These are phyloP conservation scores for Nomia melanderi DNA, from an alignment of 1,140 invertebrate genomes.

Conservation along the genomic window DNA sequence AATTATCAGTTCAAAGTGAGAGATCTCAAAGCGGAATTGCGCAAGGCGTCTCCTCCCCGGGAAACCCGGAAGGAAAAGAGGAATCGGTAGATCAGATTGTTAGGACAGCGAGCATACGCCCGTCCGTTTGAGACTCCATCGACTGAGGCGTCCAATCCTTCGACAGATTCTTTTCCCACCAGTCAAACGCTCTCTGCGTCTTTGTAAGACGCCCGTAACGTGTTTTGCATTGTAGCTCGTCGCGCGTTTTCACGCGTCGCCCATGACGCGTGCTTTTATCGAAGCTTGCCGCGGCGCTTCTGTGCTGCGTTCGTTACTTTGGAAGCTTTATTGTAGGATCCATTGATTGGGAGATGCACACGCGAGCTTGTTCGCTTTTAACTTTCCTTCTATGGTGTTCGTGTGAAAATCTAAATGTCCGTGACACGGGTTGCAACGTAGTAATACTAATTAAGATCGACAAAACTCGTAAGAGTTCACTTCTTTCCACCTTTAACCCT, in stretches of 20 bases:
- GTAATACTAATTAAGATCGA: too few species aligned
- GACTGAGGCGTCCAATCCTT: neutral
- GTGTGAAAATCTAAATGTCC: too few species aligned
- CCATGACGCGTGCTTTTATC: neutral
- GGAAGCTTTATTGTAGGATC: neutral
- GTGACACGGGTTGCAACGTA: too few species aligned
- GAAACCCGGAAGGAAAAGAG: neutral
- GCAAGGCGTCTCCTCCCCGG: neutral
- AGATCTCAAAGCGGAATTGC: neutral
- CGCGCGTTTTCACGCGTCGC: neutral
- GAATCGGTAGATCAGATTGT: neutral
- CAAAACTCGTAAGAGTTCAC: too few species aligned
- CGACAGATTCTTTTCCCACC: neutral
- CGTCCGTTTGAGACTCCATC: neutral
- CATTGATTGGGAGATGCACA: too few species aligned
- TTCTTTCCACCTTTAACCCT: too few species aligned
- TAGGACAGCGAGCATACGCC: neutral
- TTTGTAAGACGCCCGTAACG: neutral
- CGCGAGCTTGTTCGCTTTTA: too few species aligned
- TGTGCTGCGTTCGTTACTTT: too few species aligned
- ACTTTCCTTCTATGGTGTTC: too few species aligned
- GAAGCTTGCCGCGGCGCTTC: neutral
- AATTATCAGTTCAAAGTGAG: neutral
- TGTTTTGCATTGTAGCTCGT: slow-evolving; percentile 1
- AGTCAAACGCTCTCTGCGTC: neutral